phyloP scores from a whole-genome alignment of 2,888 invertebrate genomes.

The Trissolcus brochymenae region DNA sequence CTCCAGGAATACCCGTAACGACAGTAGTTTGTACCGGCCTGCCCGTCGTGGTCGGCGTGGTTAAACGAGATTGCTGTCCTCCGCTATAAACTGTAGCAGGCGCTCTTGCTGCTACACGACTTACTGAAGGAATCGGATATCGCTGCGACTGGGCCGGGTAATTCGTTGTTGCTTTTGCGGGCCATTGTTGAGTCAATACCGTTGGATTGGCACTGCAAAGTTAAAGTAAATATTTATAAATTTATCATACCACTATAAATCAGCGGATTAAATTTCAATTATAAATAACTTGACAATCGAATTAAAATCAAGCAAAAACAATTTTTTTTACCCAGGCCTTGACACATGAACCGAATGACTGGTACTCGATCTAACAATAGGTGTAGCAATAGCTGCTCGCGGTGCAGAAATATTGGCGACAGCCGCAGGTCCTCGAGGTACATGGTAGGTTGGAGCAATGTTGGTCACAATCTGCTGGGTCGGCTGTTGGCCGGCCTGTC shows the following conservation, averaged over 20 bases:
- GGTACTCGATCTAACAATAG: conserved; percentile 71
- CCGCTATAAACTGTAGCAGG: conserved; percentile 66
- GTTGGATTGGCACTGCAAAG: conserved; percentile 65
- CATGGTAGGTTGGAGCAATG: conserved; percentile 75
- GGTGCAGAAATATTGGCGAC: conserved; percentile 86
- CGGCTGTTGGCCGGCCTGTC: conserved; percentile 66
- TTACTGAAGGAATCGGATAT: conserved; percentile 69
- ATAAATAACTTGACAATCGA: background rate
- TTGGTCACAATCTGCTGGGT: conserved; percentile 73
- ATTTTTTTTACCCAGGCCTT: conserved; percentile 65
- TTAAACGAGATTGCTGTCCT: conserved; percentile 68
- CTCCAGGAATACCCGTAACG: conserved; percentile 69
- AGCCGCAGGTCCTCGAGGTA: conserved; percentile 82
- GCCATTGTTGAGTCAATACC: conserved; percentile 71
- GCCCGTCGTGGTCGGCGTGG: conserved; percentile 66
- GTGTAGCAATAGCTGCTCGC: conserved; percentile 81
- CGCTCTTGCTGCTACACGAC: conserved; percentile 68
- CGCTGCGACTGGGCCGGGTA: conserved; percentile 71
- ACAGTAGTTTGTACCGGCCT: conserved; percentile 73
- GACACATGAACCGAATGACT: conserved; percentile 71
- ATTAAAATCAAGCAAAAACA: background rate
- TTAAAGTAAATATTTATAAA: background rate
- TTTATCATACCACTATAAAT: background rate
- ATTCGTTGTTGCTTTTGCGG: conserved; percentile 70
- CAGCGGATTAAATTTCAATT: background rate